phyloP scores from a whole-genome alignment of 1,140 invertebrate species.

The Portunus trituberculatus region DNA sequence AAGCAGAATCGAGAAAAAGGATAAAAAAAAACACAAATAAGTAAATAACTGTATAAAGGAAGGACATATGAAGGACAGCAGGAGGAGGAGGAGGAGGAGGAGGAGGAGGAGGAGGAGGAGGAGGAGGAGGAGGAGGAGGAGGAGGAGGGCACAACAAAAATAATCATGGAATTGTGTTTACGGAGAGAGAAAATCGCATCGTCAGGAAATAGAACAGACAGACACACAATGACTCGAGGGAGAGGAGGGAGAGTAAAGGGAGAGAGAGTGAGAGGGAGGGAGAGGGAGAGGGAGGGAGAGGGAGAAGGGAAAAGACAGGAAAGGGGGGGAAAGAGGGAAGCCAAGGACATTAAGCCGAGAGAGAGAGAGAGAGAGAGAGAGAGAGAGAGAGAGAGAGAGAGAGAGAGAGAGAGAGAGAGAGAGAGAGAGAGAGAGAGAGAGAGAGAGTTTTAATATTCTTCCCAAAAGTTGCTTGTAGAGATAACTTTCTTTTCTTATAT shows the following conservation, averaged over 20 bases:
- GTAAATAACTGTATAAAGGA: no score
- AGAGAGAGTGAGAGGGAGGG: neutral
- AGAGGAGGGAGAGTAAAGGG: no score
- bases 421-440: slow-evolving; percentile 34
- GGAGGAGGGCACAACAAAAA: neutral
- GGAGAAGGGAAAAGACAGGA: neutral
- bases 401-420: neutral
- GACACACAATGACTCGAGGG: slow-evolving; percentile 21
- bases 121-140: neutral
- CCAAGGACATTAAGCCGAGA: neutral
- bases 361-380: neutral
- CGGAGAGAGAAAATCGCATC: neutral
- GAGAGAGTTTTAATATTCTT: slow-evolving; percentile 34
- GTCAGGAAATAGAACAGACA: slow-evolving; percentile 5
- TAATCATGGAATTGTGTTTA: slow-evolving; percentile 38
- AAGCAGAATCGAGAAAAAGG: neutral
- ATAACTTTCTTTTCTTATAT: neutral
- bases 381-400: neutral
- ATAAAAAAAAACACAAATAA: neutral
- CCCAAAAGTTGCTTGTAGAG: neutral
- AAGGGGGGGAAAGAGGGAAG: neutral
- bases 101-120: neutral
- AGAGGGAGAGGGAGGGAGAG: neutral
- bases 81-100: neutral
- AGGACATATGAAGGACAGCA: no score